Evolutionary conservation across 1,140 invertebrate genomes (phyloP), one percentile per base, ranked within the genome.

Genomic region (Lasaia peninsularis): DNA sequence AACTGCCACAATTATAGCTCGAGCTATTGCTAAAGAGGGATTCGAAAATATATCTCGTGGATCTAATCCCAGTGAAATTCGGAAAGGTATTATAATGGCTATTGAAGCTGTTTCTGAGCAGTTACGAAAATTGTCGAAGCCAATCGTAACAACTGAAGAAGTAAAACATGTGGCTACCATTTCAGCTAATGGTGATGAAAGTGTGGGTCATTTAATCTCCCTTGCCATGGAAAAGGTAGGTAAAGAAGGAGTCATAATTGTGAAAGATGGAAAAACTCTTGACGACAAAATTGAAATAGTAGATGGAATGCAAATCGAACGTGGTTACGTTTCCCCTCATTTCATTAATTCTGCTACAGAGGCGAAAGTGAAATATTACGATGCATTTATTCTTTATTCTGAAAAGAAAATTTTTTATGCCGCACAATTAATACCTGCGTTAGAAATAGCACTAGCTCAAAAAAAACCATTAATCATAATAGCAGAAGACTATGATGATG

Each of bases 101-200:
- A 98, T 99, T 3, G 98, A 99, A 51, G 91, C 91, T 33, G 94
- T 99, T 12, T 97, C 97, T 71, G 94, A 95, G 5, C 93, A 98
- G 69, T 88, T 99, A 18, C 98, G 98, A 81, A 85, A 88, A 32
- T 93, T 99, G 89, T 99, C 98, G 0, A 98, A 97, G 75, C 93
- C 93, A 3, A 98, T 99, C 0, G 99, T 96, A 5, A 99, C 98
- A 0, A 98, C 98, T 0, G 98, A 99, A 87, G 99, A 99, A 91
- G 99, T 99, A 71, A 97, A 98, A 10, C 99, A 99, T 91, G 98
- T 99, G n/a, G 99, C 98, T 0, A 99, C 98, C 3, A 99, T 99
- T 66, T 99, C 98, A 1, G 98, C 99, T 3, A 99, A 99, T 91
- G 99, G 99, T 3, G 99, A 99, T 87, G 92, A 90, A 50, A 92